Percentiles rank a stretch among this genome's conserved stretches.
These are phyloP conservation scores for Eucera pruinosa DNA, from an alignment of 2,888 invertebrate genomes.

Conservation along the genomic window DNA sequence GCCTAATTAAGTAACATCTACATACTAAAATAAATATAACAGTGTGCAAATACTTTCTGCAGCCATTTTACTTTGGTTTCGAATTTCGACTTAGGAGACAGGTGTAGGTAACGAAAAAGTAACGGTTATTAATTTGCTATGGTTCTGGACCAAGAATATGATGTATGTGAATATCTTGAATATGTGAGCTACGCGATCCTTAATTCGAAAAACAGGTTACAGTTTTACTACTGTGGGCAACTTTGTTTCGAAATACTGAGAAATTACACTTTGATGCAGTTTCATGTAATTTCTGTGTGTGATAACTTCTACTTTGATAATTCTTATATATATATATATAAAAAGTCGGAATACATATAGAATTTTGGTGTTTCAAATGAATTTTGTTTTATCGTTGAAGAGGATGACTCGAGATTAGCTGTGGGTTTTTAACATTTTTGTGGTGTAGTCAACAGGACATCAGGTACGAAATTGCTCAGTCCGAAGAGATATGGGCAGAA, in stretches of 20 bases:
- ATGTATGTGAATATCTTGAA: background rate
- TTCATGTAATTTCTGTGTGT: background rate
- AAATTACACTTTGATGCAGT: background rate
- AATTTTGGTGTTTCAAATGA: no score
- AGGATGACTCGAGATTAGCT: constrained; percentile 7
- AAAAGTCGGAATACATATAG: no score
- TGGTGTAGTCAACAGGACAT: background rate
- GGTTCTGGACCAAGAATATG: background rate
- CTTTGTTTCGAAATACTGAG: background rate
- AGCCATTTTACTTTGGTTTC: no score
- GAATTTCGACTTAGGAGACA: constrained; percentile 3
- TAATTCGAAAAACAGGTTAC: background rate
- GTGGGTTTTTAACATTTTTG: constrained; percentile 16
- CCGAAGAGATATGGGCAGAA: background rate
- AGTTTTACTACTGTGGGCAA: background rate
- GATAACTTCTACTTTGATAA: background rate
- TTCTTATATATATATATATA: no score
- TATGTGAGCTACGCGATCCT: background rate
- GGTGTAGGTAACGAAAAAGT: no score
- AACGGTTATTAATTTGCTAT: constrained; percentile 5
- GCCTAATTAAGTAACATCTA: no score
- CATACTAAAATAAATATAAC: no score
- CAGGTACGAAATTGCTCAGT: background rate
- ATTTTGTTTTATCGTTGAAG: constrained; percentile 6
- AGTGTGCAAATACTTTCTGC: no score